Conservation (phyloP, 1,140 invertebrate species). For the Microvelia longipes region DNA sequence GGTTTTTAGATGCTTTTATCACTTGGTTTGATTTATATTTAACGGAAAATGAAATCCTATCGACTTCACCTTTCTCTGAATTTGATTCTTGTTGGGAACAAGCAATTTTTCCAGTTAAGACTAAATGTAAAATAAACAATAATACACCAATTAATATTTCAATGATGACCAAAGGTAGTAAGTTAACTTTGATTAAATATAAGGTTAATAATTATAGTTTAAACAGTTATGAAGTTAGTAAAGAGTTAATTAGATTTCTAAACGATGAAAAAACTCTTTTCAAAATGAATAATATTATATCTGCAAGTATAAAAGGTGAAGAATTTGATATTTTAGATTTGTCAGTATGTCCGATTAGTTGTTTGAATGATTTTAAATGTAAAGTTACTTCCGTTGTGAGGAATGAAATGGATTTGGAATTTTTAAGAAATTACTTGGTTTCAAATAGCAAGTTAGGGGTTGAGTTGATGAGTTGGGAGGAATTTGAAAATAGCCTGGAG, state of each 20-base stretch:
- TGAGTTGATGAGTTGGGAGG: too few species aligned
- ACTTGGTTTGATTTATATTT: slow-evolving; percentile 58
- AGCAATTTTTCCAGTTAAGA: neutral
- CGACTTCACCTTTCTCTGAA: slow-evolving; percentile 28
- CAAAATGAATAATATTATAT: neutral
- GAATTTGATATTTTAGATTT: neutral
- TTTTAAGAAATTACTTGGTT: too few species aligned
- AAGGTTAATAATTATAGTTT: neutral
- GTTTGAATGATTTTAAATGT: too few species aligned
- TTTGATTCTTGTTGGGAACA: neutral
- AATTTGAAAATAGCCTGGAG: too few species aligned
- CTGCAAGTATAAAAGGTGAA: too few species aligned
- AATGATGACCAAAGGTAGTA: neutral
- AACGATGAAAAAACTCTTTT: neutral
- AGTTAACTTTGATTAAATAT: neutral
- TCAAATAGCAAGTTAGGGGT: too few species aligned
- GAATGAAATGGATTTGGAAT: too few species aligned
- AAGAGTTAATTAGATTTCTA: neutral
- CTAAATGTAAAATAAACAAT: neutral
- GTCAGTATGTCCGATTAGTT: neutral
- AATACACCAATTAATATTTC: neutral
- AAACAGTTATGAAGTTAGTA: neutral
- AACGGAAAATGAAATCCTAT: slow-evolving; percentile 43
- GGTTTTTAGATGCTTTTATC: slow-evolving; percentile 43
- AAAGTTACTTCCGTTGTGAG: too few species aligned